Percentiles rank a stretch among this genome's conserved stretches.
Evolutionary conservation across 2,113 vertebrate species (phyloP).

Genomic region (Muntiacus muntjak): DNA sequence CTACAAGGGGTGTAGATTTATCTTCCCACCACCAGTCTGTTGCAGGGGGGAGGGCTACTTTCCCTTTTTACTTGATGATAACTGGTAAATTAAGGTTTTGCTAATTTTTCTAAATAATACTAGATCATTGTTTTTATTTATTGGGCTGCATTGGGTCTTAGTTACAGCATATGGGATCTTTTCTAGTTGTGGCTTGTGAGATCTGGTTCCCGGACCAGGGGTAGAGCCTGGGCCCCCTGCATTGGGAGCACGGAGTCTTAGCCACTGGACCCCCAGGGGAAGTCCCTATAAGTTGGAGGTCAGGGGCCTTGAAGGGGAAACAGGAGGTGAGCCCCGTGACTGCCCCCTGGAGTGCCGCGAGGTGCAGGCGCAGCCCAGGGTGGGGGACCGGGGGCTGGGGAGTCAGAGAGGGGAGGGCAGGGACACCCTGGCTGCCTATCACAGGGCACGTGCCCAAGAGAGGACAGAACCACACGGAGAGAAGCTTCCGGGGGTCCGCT

Average conservation of each 20-base stretch:
- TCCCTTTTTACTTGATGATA: neutral
- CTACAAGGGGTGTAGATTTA: neutral
- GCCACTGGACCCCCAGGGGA: neutral
- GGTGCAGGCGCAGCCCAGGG: neutral
- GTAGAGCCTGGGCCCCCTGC: neutral
- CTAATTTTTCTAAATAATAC: neutral
- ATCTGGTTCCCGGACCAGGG: neutral
- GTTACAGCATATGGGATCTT: neutral
- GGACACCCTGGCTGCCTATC: fast-evolving
- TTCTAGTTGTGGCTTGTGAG: neutral
- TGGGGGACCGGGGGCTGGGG: neutral
- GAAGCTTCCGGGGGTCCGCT: neutral
- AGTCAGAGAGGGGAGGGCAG: neutral
- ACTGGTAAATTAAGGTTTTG: neutral
- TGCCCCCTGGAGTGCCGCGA: neutral
- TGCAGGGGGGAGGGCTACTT: neutral
- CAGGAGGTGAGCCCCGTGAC: fast-evolving
- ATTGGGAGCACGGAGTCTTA: neutral
- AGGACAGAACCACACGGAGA: neutral
- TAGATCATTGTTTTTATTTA: neutral
- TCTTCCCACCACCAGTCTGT: neutral
- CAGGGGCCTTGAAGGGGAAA: neutral
- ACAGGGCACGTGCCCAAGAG: fast-evolving
- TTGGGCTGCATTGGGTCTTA: neutral
- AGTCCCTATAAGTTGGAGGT: neutral